Percentiles rank a stretch among this genome's conserved stretches.
Conservation (phyloP, 1,140 invertebrate species). For the Monochamus saltuarius region DNA sequence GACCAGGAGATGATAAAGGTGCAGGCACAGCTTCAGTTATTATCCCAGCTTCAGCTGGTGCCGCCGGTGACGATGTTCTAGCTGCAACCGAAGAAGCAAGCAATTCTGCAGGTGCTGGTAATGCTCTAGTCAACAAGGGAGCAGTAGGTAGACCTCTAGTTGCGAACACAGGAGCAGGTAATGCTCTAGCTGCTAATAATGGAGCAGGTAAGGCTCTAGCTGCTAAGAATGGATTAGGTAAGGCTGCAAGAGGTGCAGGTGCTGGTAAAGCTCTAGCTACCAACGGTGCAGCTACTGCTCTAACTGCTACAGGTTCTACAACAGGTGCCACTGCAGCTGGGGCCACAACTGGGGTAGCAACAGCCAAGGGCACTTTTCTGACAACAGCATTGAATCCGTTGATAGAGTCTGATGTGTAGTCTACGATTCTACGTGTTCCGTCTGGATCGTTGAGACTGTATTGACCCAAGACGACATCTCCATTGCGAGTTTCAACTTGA, state of each 20-base stretch:
- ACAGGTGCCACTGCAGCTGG: conserved; percentile 60
- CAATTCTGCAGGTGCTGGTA: conserved; percentile 34
- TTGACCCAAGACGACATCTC: conserved; percentile 65
- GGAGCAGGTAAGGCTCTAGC: conserved; percentile 8
- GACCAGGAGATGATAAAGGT: neutral
- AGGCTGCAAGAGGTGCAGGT: conserved; percentile 28
- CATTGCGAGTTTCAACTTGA: conserved; percentile 58
- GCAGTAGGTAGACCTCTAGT: conserved; percentile 24
- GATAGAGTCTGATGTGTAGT: conserved; percentile 63
- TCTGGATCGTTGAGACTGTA: conserved; percentile 66
- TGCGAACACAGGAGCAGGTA: conserved; percentile 18
- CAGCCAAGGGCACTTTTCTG: conserved; percentile 44
- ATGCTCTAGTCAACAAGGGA: conserved; percentile 47
- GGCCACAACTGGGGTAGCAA: conserved; percentile 57
- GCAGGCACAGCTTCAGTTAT: neutral
- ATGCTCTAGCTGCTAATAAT: neutral
- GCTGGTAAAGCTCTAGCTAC: conserved; percentile 47
- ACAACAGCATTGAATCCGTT: conserved; percentile 57
- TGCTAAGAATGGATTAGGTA: conserved; percentile 17
- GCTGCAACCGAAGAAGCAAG: conserved; percentile 20
- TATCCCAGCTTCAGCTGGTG: too few species aligned
- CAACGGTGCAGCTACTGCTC: conserved; percentile 37
- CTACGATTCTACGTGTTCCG: conserved; percentile 63
- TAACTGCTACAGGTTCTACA: conserved; percentile 51
- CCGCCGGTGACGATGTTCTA: neutral